These are phyloP conservation scores for Eupithecia tripunctaria DNA, from an alignment of 2,888 invertebrate genomes.

Conservation along the genomic window DNA sequence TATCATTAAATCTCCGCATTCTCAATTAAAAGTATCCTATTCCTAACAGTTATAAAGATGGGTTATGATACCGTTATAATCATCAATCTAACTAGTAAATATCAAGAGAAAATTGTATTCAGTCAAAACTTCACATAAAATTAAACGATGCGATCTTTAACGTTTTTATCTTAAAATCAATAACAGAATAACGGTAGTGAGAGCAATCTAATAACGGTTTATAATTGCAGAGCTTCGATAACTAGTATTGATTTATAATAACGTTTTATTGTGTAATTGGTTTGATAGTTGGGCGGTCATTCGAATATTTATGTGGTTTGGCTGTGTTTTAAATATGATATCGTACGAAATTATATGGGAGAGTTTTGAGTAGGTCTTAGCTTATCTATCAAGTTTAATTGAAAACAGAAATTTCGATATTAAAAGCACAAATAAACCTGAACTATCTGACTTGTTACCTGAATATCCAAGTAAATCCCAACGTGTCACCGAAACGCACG, in stretches of 20 bases:
- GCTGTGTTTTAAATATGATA: too few species aligned
- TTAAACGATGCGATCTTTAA: conserved; percentile 18
- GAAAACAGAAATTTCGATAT: background rate
- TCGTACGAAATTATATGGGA: too few species aligned
- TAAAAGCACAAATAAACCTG: background rate
- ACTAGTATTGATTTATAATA: conserved; percentile 30
- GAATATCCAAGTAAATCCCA: too few species aligned
- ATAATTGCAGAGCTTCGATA: conserved; percentile 40
- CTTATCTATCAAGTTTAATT: background rate
- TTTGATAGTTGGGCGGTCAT: conserved; percentile 21
- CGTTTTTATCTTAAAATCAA: conserved; percentile 15
- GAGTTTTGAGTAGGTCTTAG: too few species aligned
- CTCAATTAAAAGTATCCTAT: background rate
- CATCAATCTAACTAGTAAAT: background rate
- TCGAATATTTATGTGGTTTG: background rate
- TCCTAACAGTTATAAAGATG: background rate
- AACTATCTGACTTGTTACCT: background rate
- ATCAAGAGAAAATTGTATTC: background rate
- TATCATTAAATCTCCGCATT: too few species aligned
- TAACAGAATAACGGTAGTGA: conserved; percentile 26
- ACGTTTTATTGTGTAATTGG: conserved; percentile 27
- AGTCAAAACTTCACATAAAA: conserved; percentile 25
- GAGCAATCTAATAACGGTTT: conserved; percentile 36
- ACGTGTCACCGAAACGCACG: too few species aligned
- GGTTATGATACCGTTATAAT: conserved; percentile 2